phyloP scores from a whole-genome alignment of 2,888 invertebrate species.

The Melolontha melolontha region DNA sequence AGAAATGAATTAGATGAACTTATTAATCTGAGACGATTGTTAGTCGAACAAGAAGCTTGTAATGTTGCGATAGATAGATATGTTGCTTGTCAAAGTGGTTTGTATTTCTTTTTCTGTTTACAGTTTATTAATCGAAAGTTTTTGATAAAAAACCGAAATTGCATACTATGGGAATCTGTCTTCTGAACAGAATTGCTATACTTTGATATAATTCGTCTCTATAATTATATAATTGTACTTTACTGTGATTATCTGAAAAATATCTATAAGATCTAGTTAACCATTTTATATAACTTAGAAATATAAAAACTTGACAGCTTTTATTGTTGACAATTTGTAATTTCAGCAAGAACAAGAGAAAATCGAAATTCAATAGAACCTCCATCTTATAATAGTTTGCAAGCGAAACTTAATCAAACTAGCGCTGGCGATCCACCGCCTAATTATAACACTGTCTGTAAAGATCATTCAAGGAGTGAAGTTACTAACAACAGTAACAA shows the following conservation, averaged over 20 bases:
- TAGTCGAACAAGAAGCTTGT: conserved; percentile 31
- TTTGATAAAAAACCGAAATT: too few species aligned
- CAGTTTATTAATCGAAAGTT: background rate
- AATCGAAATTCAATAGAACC: conserved; percentile 6
- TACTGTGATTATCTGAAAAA: too few species aligned
- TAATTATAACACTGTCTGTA: conserved; percentile 37
- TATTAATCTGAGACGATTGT: conserved; percentile 26
- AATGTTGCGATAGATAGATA: conserved; percentile 39
- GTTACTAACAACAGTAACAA: background rate
- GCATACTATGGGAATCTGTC: too few species aligned
- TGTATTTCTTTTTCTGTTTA: background rate
- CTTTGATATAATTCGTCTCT: too few species aligned
- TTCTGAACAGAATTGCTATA: too few species aligned
- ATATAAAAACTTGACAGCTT: too few species aligned
- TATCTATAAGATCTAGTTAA: too few species aligned
- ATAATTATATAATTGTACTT: too few species aligned
- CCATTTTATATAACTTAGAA: too few species aligned
- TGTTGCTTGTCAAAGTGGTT: conserved; percentile 39
- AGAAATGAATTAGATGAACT: conserved; percentile 25
- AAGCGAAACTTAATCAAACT: conserved; percentile 10
- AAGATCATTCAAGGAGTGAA: background rate
- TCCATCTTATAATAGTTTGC: conserved; percentile 31
- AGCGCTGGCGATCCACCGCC: conserved; percentile 38
- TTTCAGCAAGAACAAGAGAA: conserved; percentile 26
- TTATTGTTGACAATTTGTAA: too few species aligned